These are phyloP conservation scores for Stegodyphus mimosarum DNA, from an alignment of 1,140 invertebrate species.

Conservation along the genomic window DNA sequence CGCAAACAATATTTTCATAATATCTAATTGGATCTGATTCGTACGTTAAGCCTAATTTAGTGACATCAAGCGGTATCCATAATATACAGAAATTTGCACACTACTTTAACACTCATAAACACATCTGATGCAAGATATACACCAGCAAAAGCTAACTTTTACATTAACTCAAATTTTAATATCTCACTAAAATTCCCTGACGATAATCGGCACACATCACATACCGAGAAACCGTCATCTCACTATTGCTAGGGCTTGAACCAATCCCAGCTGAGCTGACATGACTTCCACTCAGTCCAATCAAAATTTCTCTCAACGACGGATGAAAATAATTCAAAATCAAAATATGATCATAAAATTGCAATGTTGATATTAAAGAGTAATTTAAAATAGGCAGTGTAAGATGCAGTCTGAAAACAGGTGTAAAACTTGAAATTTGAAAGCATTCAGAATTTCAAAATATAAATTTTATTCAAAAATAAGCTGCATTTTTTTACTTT, in stretches of 20 bases:
- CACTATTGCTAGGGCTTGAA: slow-evolving; percentile 50
- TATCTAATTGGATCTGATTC: slow-evolving; percentile 47
- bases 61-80: slow-evolving; percentile 37
- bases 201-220: slow-evolving; percentile 43
- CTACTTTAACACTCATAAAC: neutral
- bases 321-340: neutral
- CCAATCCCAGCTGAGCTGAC: slow-evolving; percentile 39
- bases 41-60: slow-evolving; percentile 47
- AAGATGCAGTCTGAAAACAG: too few species aligned
- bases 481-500: too few species aligned
- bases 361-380: too few species aligned
- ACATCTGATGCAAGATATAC: slow-evolving; percentile 6
- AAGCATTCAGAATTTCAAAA: too few species aligned
- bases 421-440: too few species aligned
- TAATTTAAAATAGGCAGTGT: too few species aligned
- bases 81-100: slow-evolving; percentile 18
- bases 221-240: slow-evolving; percentile 54
- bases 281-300: slow-evolving; percentile 34
- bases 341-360: too few species aligned
- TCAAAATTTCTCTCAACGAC: slow-evolving; percentile 15
- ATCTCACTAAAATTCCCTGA: slow-evolving; percentile 32
- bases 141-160: slow-evolving; percentile 23
- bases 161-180: slow-evolving; percentile 18
- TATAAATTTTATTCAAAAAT: too few species aligned
- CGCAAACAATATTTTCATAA: slow-evolving; percentile 55